Conservation (phyloP, 1,140 invertebrate species). For the Carposina sasakii region DNA sequence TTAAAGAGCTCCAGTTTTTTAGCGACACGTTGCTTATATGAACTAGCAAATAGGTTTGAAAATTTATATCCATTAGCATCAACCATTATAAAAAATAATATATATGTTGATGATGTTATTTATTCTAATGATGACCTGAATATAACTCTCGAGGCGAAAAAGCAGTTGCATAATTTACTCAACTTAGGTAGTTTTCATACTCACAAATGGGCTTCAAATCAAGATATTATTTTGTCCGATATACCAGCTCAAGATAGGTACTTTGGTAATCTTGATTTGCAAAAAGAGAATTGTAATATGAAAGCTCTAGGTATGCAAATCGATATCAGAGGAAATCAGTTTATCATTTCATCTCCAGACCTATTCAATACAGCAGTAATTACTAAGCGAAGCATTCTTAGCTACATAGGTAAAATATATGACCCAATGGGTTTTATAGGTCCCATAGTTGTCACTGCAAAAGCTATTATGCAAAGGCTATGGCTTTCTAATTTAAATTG, state of each 20-base stretch:
- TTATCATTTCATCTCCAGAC: constrained; percentile 12
- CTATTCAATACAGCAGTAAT: neutral
- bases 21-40: constrained; percentile 6
- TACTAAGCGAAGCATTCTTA: constrained; percentile 18
- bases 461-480: constrained; percentile 25
- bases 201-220: constrained; percentile 6
- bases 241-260: neutral
- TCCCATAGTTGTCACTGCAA: constrained; percentile 22
- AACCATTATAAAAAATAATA: constrained; percentile 3
- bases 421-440: constrained; percentile 27
- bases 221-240: neutral
- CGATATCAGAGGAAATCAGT: constrained; percentile 14
- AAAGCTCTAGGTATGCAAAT: constrained; percentile 15
- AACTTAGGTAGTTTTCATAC: neutral
- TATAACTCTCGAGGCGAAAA: neutral
- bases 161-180: neutral
- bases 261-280: constrained; percentile 10
- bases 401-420: constrained; percentile 25
- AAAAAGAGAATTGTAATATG: constrained; percentile 13
- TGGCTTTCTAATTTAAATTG: constrained; percentile 18
- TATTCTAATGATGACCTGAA: constrained; percentile 1
- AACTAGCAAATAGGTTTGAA: neutral
- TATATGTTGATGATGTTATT: constrained; percentile 6
- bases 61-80: constrained; percentile 1
- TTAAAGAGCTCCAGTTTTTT: neutral